Evolutionary conservation across 2,888 invertebrate species (phyloP), one percentile per base, ranked within the genome.

Genomic region (Tridacna gigas): DNA sequence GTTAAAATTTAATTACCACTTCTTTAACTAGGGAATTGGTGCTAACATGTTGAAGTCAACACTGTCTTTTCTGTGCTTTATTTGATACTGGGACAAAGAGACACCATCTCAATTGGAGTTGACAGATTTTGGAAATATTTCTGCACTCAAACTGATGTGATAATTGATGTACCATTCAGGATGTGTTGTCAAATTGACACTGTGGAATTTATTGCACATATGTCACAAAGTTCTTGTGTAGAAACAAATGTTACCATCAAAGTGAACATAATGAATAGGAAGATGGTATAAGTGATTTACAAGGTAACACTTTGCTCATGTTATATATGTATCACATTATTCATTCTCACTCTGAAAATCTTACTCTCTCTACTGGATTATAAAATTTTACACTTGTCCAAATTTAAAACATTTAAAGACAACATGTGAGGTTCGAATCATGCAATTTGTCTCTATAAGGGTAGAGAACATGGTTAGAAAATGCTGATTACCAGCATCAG

Each of bases 1-100:
- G 71, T 71, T 71, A 71, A 51, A 51, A 71, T 71, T 71, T 71
- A 71, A 71, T 71, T 71, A 71, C 51, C 71, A 71, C 71, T 71
- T 71, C 71, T 71, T 47, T 71, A 25, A 71, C 71, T 71, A 51
- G n/a, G 51, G 22, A 51, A 47, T 48, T 71, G 47, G 51, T 71
- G 51, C n/a, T 12, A 51, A 71, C 71, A 71, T 51, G 71, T 45
- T 18, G 56, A 37, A 37, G 37, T 37, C 71, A 71, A 51, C 71
- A 71, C 37, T 22, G 20, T 25, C 20, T 13, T 51, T n/a, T 71
- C 25, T 71, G 71, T 51, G 71, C 48, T 22, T 47, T 51, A 71
- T 71, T 71, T 51, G 48, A 71, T 51, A 51, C 47, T 22, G 5
- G 22, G 71, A 12, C 51, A 71, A 25, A 18, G 4, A 51, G 51